Evolutionary conservation across 1,140 invertebrate genomes (phyloP).

Genomic region (Hypsibius dujardini): DNA sequence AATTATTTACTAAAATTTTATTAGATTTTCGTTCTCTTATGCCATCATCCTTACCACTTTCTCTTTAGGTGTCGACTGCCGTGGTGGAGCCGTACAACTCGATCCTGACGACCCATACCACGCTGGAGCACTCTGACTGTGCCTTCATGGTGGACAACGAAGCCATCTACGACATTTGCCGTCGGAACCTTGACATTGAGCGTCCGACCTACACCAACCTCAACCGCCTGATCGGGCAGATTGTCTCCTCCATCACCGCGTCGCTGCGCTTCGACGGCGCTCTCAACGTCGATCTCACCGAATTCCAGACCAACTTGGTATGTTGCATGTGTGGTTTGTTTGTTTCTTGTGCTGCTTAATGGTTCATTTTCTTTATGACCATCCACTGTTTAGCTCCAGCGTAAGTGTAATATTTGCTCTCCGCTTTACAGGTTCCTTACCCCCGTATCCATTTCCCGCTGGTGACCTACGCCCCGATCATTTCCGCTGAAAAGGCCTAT

Average conservation of each 20-base stretch:
- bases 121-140: slow-evolving; percentile 58
- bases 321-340: too few species aligned
- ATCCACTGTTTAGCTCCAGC: too few species aligned
- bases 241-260: slow-evolving; percentile 44
- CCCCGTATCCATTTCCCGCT: slow-evolving; percentile 49
- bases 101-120: slow-evolving; percentile 56
- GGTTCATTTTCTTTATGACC: too few species aligned
- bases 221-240: slow-evolving; percentile 54
- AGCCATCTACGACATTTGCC: slow-evolving; percentile 62
- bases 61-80: slow-evolving; percentile 46
- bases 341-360: too few species aligned
- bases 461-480: slow-evolving; percentile 33
- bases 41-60: slow-evolving; percentile 16
- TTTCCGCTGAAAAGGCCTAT: slow-evolving; percentile 31
- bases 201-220: slow-evolving; percentile 61
- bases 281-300: slow-evolving; percentile 49
- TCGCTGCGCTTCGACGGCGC: slow-evolving; percentile 51
- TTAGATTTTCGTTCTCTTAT: too few species aligned
- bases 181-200: slow-evolving; percentile 46
- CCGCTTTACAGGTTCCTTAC: slow-evolving; percentile 37
- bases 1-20: too few species aligned
- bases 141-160: slow-evolving; percentile 71
- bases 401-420: background rate
- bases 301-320: slow-evolving; percentile 50
- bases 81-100: slow-evolving; percentile 79